These are phyloP conservation scores for Cotesia glomerata DNA, from an alignment of 1,140 invertebrate species.

Conservation along the genomic window DNA sequence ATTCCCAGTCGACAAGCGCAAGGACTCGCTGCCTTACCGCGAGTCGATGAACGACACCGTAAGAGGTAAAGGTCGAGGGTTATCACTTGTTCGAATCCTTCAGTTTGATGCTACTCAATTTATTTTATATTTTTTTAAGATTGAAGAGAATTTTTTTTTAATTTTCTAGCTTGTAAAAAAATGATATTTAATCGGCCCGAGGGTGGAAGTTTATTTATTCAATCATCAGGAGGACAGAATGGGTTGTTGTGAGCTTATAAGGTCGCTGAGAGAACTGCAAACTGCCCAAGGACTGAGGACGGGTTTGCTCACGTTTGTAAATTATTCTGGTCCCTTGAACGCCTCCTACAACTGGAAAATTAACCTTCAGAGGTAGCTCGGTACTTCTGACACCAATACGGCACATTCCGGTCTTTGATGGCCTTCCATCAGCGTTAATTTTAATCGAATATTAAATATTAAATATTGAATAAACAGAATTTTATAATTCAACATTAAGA, in stretches of 20 bases:
- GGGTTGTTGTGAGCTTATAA: background rate
- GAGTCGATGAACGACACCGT: slow-evolving; percentile 34
- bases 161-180: background rate
- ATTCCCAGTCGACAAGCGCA: slow-evolving; percentile 30
- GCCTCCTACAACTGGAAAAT: background rate
- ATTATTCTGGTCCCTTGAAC: slow-evolving; percentile 14
- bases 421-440: background rate
- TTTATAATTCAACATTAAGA: background rate
- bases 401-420: too few species aligned
- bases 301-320: slow-evolving; percentile 13
- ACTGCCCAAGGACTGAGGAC: slow-evolving; percentile 14
- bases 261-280: background rate
- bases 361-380: too few species aligned
- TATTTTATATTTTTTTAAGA: background rate
- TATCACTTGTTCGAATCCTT: background rate
- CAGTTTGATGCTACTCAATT: background rate
- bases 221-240: background rate
- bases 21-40: slow-evolving; percentile 39
- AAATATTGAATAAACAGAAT: background rate
- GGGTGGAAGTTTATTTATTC: background rate
- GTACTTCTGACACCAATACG: too few species aligned
- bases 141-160: too few species aligned
- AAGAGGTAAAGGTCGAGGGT: slow-evolving; percentile 25
- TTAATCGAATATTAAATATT: background rate
- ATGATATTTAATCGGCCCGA: background rate